Evolutionary conservation across 2,888 invertebrate genomes (phyloP).

Genomic region (Myopa tessellatipennis): DNA sequence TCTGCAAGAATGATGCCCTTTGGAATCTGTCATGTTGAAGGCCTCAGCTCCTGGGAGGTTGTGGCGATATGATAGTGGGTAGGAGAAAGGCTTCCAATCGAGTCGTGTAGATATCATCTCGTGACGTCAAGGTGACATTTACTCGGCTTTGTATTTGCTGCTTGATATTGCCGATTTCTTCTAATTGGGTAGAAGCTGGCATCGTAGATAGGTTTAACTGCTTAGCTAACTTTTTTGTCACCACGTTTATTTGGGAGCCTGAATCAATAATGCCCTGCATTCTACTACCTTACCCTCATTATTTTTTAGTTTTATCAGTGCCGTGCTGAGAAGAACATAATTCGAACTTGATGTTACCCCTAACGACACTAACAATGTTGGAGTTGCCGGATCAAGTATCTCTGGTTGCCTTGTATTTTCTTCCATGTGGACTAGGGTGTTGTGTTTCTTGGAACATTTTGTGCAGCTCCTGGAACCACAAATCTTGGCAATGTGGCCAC

Average conservation of each 20-base stretch:
- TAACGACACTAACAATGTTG: too few relatives aligned
- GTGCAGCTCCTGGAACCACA: background rate
- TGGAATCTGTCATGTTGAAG: background rate
- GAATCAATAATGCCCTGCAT: constrained; percentile 33
- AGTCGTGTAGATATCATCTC: background rate
- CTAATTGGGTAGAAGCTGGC: constrained; percentile 16
- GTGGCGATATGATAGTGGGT: constrained; percentile 1
- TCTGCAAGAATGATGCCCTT: background rate
- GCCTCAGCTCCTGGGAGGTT: background rate
- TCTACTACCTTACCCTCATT: background rate
- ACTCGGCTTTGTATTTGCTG: too few relatives aligned
- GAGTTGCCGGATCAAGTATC: too few relatives aligned
- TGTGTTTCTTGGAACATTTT: too few relatives aligned
- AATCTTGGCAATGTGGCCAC: background rate
- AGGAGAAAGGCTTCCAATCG: constrained; percentile 30
- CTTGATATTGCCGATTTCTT: constrained; percentile 17
- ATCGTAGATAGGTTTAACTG: constrained; percentile 8
- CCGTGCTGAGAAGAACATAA: too few relatives aligned
- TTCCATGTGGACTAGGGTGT: too few relatives aligned
- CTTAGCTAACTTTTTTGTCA: too few relatives aligned
- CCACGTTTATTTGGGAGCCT: constrained; percentile 37
- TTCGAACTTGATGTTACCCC: too few relatives aligned
- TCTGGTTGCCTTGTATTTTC: too few relatives aligned
- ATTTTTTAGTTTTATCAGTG: too few relatives aligned
- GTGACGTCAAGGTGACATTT: too few relatives aligned